phyloP scores from a whole-genome alignment of 92 coral and sea anemone genomes.

The Palythoa heliodiscus region DNA sequence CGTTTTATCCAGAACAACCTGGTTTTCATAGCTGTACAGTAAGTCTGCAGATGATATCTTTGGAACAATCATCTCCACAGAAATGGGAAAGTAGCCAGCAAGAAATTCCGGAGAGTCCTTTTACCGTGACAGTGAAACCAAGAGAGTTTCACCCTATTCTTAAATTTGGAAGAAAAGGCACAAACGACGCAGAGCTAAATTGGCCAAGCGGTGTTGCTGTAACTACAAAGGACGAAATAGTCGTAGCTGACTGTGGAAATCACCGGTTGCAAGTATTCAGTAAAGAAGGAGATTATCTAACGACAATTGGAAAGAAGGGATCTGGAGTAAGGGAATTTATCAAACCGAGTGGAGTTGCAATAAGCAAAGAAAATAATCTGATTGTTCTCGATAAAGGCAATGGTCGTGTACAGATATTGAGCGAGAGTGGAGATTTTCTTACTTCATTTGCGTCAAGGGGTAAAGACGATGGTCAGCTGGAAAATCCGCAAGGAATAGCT shows the following conservation, averaged over 20 bases:
- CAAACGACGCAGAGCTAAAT: slow-evolving; percentile 33
- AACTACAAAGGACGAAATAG: slow-evolving; percentile 43
- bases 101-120: slow-evolving; percentile 51
- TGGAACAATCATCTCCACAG: not conserved
- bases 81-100: slow-evolving; percentile 17
- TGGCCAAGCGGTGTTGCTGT: slow-evolving; percentile 52
- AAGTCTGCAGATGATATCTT: slow-evolving; percentile 27
- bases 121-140: slow-evolving; percentile 40
- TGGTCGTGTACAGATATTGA: slow-evolving; percentile 42
- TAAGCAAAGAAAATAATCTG: slow-evolving; percentile 26
- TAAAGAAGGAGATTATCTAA: slow-evolving; percentile 26
- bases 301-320: slow-evolving; percentile 46
- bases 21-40: slow-evolving; percentile 28
- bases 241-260: slow-evolving; percentile 46
- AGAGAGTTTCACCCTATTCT: slow-evolving; percentile 46
- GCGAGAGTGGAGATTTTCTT: slow-evolving; percentile 32
- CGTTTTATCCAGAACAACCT: slow-evolving; percentile 39
- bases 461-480: slow-evolving; percentile 25
- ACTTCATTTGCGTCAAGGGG: slow-evolving; percentile 46
- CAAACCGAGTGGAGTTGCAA: slow-evolving; percentile 51
- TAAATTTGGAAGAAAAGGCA: slow-evolving; percentile 46
- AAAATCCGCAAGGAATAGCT: slow-evolving; percentile 54
- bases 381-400: slow-evolving; percentile 53
- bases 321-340: slow-evolving; percentile 32
- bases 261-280: slow-evolving; percentile 47